A percentile compares a stretch with the other conserved stretches of the same genome.
These are phyloP conservation scores for Hecatera dysodea DNA, from an alignment of 2,888 invertebrate species.

Conservation along the genomic window DNA sequence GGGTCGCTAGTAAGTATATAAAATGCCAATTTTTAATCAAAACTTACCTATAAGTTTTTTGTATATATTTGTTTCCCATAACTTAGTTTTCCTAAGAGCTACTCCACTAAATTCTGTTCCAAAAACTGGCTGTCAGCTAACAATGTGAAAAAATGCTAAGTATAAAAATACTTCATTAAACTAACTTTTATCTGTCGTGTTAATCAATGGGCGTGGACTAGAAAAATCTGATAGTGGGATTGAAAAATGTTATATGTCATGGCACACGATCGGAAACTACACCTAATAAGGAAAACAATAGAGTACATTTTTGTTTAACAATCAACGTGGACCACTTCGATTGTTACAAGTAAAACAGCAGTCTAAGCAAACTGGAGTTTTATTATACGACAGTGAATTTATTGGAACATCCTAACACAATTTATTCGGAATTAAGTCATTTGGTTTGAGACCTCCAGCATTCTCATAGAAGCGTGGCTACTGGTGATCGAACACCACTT, in stretches of 20 bases:
- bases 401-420: conserved; percentile 83
- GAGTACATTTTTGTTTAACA: conserved; percentile 57
- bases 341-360: conserved; percentile 66
- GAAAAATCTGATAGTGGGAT: conserved; percentile 75
- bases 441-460: conserved; percentile 67
- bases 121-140: conserved; percentile 77
- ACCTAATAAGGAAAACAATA: conserved; percentile 43
- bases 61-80: not conserved
- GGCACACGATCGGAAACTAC: conserved; percentile 25
- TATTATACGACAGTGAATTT: conserved; percentile 82
- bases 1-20: no score
- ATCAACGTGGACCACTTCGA: conserved; percentile 45
- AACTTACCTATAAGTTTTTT: no score
- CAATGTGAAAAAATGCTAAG: conserved; percentile 86
- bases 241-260: conserved; percentile 66
- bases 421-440: conserved; percentile 85
- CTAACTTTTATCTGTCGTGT: conserved; percentile 84
- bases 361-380: conserved; percentile 82
- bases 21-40: no score
- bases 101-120: conserved; percentile 61
- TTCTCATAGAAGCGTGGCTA: conserved; percentile 35
- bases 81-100: conserved; percentile 7
- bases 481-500: conserved; percentile 16
- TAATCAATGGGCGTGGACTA: conserved; percentile 88
- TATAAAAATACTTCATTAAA: conserved; percentile 88